Conservation (phyloP, 2,888 invertebrate genomes). For the Lasius fuliginosus region DNA sequence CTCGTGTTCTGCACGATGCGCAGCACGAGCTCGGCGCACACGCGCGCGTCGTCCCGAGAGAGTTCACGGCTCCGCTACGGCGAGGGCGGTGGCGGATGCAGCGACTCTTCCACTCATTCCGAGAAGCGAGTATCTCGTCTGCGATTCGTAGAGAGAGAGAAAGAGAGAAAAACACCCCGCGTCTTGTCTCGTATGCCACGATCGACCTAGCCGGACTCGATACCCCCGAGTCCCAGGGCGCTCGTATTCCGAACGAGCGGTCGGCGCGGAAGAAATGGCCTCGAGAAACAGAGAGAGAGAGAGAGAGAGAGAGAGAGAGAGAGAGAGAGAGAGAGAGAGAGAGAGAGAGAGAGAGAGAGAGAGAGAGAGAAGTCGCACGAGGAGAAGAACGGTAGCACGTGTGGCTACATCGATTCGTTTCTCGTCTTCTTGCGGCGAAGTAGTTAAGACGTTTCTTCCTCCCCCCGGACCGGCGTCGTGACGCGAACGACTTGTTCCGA, state of each 20-base stretch:
- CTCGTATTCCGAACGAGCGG: conserved; percentile 60
- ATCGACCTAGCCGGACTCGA: conserved; percentile 78
- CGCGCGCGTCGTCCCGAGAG: conserved; percentile 55
- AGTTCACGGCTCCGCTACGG: conserved; percentile 62
- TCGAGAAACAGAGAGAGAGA: conserved; percentile 29
- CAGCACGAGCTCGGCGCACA: conserved; percentile 76
- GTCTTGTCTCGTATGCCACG: conserved; percentile 84
- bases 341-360: background rate
- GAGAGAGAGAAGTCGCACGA: conserved; percentile 47
- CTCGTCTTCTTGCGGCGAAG: conserved; percentile 51
- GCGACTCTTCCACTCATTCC: conserved; percentile 76
- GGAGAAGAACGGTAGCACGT: conserved; percentile 56
- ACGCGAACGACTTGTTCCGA: conserved; percentile 46
- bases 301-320: no score
- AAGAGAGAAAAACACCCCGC: conserved; percentile 48
- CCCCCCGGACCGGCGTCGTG: conserved; percentile 33
- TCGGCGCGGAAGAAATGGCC: conserved; percentile 25
- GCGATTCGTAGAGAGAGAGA: conserved; percentile 63
- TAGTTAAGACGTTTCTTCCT: conserved; percentile 57
- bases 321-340: no score
- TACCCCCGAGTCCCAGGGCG: conserved; percentile 55
- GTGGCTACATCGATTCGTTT: conserved; percentile 60
- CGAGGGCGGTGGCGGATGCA: conserved; percentile 62
- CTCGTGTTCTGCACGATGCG: conserved; percentile 80
- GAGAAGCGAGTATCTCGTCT: conserved; percentile 78